Base-by-base conservation (phyloP, 64 coral and sea anemone genomes). In the Astreopora myriophthalma region DNA sequence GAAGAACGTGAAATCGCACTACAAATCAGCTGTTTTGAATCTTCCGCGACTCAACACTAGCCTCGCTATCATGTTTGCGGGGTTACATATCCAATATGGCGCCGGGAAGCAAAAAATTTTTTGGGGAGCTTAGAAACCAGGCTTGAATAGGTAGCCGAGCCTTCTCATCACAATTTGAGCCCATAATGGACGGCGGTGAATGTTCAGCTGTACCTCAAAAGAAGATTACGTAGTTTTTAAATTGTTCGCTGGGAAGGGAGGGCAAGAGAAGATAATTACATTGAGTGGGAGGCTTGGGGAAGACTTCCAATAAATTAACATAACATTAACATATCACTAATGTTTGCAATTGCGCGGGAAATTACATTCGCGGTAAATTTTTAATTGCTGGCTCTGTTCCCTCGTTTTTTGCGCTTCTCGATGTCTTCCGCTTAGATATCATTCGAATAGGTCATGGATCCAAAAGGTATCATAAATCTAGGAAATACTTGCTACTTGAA, bases 401-500 rank as follows among this genome's bases (percentile, higher is more conserved):
- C 14, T 71, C 28, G 69, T 36, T 52, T 52, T 52, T 52, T 52
- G 48, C 48, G 14, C 13, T 71, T 33, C 32, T 71, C 69, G 1
- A 36, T 71, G 32, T 71, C 26, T 71, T 71, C 28, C 69, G 6
- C 28, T 71, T 36, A 71, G 28, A 13, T 33, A 71, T 33, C 28
- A 16, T 33, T 71, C 7, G 12, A 52, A 52, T 52, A 52, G 48
- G 16, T 16, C 48, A 52, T 75, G 72, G 36, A 75, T 75, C 34
- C 72, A 75, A 75, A 75, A 42, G 72, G 34, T 22, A 75, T 75
- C 19, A 24, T 42, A 22, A 75, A 75, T 42, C 34, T 75, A 8
- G 36, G 72, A 42, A 75, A 75, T 23, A 75, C 72, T 75, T 75
- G 72, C 34, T 75, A 40, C 20, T 40, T 75, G 34, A 46, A 40